Evolutionary conservation across 2,113 vertebrate species (phyloP).

Genomic region (Nibea albiflora): DNA sequence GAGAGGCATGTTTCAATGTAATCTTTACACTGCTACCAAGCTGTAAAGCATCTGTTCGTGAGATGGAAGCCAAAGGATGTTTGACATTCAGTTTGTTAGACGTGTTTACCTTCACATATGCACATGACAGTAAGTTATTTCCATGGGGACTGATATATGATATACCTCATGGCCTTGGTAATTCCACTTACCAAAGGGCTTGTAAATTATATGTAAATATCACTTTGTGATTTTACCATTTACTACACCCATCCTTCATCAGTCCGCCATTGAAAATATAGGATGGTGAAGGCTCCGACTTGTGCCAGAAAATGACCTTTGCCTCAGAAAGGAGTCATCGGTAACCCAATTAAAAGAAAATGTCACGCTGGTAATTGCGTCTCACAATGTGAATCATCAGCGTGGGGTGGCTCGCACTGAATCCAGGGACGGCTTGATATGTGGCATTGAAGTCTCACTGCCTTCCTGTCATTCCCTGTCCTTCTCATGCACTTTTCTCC

Average conservation of each 20-base stretch:
- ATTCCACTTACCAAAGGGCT: slow-evolving; percentile 41
- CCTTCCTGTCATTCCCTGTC: slow-evolving; percentile 29
- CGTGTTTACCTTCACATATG: neutral
- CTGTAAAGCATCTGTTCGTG: neutral
- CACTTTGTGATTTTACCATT: slow-evolving; percentile 40
- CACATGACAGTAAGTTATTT: slow-evolving; percentile 8
- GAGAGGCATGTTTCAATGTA: neutral
- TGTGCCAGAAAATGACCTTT: slow-evolving; percentile 83
- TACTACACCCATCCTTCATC: slow-evolving; percentile 57
- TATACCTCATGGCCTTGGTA: slow-evolving; percentile 12
- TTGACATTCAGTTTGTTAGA: neutral
- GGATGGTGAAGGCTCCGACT: slow-evolving; percentile 70
- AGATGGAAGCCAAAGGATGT: no score
- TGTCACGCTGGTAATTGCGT: slow-evolving; percentile 85
- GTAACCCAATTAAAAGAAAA: slow-evolving; percentile 87
- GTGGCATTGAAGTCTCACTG: slow-evolving; percentile 68
- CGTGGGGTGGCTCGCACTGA: slow-evolving; percentile 41
- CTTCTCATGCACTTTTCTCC: slow-evolving; percentile 23
- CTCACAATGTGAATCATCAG: slow-evolving; percentile 78
- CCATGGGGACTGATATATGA: neutral
- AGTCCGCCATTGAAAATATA: slow-evolving; percentile 59
- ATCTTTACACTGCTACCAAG: neutral
- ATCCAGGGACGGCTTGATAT: slow-evolving; percentile 52
- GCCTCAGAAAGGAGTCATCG: slow-evolving; percentile 79
- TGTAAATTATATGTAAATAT: slow-evolving; percentile 67